Evolutionary conservation across 2,113 vertebrate genomes (phyloP).

Genomic region (Ranitomeya imitator): DNA sequence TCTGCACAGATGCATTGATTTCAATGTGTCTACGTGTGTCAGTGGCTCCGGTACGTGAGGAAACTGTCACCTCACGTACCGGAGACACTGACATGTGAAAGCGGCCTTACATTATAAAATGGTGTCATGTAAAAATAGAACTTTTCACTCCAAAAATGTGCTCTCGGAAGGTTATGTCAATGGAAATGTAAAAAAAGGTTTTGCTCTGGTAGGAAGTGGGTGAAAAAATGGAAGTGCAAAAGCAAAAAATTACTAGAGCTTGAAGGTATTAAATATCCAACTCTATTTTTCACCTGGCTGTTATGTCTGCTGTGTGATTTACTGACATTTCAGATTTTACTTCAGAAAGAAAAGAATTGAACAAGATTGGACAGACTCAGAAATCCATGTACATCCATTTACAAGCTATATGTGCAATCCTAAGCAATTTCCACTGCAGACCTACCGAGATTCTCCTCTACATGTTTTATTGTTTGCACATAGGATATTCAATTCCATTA

Average conservation of each 20-base stretch:
- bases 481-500: constrained; percentile 44
- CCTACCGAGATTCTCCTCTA: constrained; percentile 27
- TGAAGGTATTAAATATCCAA: background rate
- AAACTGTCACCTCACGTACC: no score
- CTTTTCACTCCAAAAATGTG: no score
- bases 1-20: no score
- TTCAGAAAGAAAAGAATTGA: background rate
- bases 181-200: no score
- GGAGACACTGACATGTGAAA: no score
- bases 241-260: background rate
- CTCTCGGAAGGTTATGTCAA: no score
- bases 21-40: no score
- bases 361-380: constrained; percentile 16
- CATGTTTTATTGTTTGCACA: constrained; percentile 40
- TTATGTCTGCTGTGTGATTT: constrained; percentile 30
- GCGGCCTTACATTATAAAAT: no score
- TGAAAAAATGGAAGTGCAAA: no score
- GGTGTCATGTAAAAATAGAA: no score
- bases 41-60: no score
- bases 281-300: background rate
- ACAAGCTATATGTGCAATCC: constrained; percentile 51
- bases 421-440: constrained; percentile 49
- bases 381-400: constrained; percentile 50
- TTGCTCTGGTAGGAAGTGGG: no score
- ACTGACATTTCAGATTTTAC: constrained; percentile 35